Percentiles rank a stretch among this genome's conserved stretches.
Conservation (phyloP, 2,888 invertebrate genomes). For the Agrochola lota region DNA sequence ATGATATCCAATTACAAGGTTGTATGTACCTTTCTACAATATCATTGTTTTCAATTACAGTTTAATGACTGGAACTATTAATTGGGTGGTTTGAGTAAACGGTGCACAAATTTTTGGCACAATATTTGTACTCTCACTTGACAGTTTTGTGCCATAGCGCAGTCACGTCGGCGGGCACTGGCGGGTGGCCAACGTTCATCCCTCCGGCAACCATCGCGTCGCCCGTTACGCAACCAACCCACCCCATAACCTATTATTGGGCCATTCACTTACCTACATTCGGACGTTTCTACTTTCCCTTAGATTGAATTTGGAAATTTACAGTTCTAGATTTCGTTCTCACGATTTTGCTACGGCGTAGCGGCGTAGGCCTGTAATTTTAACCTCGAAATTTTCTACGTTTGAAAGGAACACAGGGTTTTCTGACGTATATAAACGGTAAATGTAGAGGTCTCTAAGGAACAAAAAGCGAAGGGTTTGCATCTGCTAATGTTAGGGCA, state of each 20-base stretch:
- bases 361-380: constrained; percentile 6
- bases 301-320: constrained; percentile 31
- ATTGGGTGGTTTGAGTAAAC: constrained; percentile 32
- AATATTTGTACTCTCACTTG: constrained; percentile 45
- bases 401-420: background rate
- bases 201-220: constrained; percentile 43
- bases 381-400: background rate
- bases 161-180: constrained; percentile 56
- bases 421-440: constrained; percentile 1
- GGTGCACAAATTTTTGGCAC: constrained; percentile 38
- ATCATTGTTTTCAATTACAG: constrained; percentile 21
- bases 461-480: constrained; percentile 29
- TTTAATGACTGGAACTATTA: constrained; percentile 19
- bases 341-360: constrained; percentile 21
- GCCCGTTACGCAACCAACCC: constrained; percentile 60
- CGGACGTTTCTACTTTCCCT: constrained; percentile 47
- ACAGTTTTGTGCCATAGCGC: constrained; percentile 29
- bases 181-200: constrained; percentile 54
- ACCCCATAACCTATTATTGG: constrained; percentile 63
- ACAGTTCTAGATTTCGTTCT: constrained; percentile 3
- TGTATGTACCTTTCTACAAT: background rate
- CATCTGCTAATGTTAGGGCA: constrained; percentile 40
- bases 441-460: constrained; percentile 37
- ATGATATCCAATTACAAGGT: background rate
- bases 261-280: constrained; percentile 59